Conservation (phyloP, 2,797 vertebrate species). For the Labeo calbasu region DNA sequence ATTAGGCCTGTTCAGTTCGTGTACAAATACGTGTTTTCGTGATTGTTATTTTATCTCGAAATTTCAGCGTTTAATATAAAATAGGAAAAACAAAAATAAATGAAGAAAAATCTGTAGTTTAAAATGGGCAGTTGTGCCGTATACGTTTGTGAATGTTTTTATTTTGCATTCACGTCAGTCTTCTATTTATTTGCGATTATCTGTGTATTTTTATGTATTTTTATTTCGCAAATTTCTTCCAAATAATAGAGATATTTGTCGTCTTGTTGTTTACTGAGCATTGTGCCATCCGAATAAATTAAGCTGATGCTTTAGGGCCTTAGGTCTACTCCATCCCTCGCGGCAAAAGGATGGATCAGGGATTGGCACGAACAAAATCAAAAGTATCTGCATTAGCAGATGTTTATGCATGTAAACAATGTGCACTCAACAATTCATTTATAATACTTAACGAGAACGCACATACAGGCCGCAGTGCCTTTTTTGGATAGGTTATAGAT, state of each 20-base stretch:
- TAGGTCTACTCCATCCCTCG: slow-evolving; percentile 4
- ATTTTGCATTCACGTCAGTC: not conserved
- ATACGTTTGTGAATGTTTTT: not conserved
- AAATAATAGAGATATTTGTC: not conserved
- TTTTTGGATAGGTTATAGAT: not conserved
- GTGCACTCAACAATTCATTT: not conserved
- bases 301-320: slow-evolving; percentile 31
- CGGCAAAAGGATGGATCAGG: slow-evolving; percentile 6
- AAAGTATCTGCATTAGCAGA: not conserved
- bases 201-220: not conserved
- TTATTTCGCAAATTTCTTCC: not conserved
- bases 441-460: not conserved
- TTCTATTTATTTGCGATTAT: not conserved
- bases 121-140: not conserved
- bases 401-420: not conserved
- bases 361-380: not conserved
- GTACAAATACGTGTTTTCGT: not conserved
- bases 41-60: not conserved
- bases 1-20: not conserved
- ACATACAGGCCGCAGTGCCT: not conserved
- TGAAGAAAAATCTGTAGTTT: not conserved
- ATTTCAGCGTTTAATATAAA: not conserved
- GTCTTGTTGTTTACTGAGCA: not conserved
- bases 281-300: not conserved
- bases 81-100: not conserved